Percentiles rank a stretch among this genome's conserved stretches.
Evolutionary conservation across 2,888 invertebrate genomes (phyloP).

Genomic region (Ganaspis brasiliensis): DNA sequence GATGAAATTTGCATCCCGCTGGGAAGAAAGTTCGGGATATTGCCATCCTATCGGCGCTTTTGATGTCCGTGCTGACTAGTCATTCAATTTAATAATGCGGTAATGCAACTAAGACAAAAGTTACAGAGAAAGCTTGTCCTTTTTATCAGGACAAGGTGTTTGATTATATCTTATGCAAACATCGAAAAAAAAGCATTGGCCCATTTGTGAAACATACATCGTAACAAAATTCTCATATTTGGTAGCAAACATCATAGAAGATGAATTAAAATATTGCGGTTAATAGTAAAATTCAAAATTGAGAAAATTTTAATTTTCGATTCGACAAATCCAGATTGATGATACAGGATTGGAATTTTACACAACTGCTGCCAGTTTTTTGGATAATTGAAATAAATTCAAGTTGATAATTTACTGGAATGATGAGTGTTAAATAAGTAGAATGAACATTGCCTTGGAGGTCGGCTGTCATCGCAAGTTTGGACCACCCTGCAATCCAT

Average conservation of each 20-base stretch:
- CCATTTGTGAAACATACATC: conserved; percentile 27
- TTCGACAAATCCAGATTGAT: no score
- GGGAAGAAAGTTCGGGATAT: conserved; percentile 59
- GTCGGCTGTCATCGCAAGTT: conserved; percentile 52
- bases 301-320: no score
- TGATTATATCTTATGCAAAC: neutral
- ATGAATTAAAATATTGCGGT: no score
- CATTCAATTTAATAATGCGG: conserved; percentile 63
- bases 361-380: no score
- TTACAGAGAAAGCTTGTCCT: conserved; percentile 50
- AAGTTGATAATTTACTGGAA: neutral
- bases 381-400: neutral
- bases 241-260: no score
- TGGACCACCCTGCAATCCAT: conserved; percentile 73
- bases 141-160: conserved; percentile 2
- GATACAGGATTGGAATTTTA: no score
- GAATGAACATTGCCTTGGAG: conserved; percentile 6
- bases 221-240: no score
- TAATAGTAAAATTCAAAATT: no score
- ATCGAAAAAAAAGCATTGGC: neutral
- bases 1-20: conserved; percentile 60
- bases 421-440: neutral
- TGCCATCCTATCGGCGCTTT: conserved; percentile 38
- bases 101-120: conserved; percentile 7
- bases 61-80: conserved; percentile 56